A percentile compares a stretch with the other conserved stretches of the same genome.
These are phyloP conservation scores for Tauraco hartlaubi DNA, from an alignment of 2,797 vertebrate species.

Conservation along the genomic window DNA sequence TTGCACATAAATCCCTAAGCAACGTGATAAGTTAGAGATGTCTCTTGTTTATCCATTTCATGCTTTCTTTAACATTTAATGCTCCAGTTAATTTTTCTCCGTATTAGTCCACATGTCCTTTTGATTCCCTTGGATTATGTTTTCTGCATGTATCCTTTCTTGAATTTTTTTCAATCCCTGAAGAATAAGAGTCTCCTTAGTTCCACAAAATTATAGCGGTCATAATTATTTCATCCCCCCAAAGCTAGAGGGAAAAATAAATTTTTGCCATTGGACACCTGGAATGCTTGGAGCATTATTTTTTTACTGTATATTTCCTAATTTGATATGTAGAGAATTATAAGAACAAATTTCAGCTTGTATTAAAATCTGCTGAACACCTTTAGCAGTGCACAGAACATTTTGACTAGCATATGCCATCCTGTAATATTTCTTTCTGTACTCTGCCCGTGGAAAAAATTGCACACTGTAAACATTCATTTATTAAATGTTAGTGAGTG, in stretches of 20 bases:
- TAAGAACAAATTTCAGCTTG: neutral
- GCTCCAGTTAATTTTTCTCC: slow-evolving; percentile 41
- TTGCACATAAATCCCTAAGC: neutral
- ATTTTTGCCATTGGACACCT: neutral
- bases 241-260: neutral
- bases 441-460: neutral
- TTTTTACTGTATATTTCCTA: neutral
- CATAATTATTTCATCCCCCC: neutral
- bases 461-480: neutral
- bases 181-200: neutral
- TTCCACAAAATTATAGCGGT: neutral
- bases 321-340: neutral
- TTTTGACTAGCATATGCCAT: neutral
- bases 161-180: neutral
- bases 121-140: slow-evolving; percentile 7
- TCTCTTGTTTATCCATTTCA: neutral
- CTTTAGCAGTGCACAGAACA: neutral
- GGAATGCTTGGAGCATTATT: neutral
- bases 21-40: neutral
- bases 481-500: neutral
- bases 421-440: neutral
- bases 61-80: slow-evolving; percentile 52
- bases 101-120: neutral
- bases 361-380: neutral
- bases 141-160: slow-evolving; percentile 27